Evolutionary conservation across 1,140 invertebrate species (phyloP), one percentile per base, ranked within the genome.

Genomic region (Reticulitermes speratus): DNA sequence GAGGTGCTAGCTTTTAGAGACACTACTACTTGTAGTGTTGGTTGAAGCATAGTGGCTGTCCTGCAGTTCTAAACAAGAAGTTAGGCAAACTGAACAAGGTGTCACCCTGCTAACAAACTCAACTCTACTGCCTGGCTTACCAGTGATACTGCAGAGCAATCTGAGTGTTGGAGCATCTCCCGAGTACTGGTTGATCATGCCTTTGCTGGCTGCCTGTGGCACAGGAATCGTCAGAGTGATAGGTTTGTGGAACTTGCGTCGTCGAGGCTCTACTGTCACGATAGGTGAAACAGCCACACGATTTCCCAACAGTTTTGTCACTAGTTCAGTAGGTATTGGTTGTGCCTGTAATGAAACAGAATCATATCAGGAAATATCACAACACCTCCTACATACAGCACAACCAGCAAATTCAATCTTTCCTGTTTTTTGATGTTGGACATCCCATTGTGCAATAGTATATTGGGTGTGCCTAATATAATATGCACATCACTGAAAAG

Each of bases 221-320:
- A 98, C 94, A 23, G 98, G 98, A 90, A 98, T 97, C 69, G 97
- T 99, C 87, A 99, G 93, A 87, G 97, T 98, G 89, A 99, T 99
- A 59, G 96, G 96, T 91, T 98, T 97, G 91, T 99, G 98, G 94
- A 99, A 99, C 92, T 99, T 99, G 87, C 98, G 92, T 87, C 98
- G 92, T 52, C 98, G 91, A 32, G 98, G 98, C 92, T 99, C 98
- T 25, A 99, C 97, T 0, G 98, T 99, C n/a, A 99, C 96, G 86
- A 99, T 98, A 44, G 98, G 97, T 86, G 97, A 98, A 25, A 97
- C 96, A 12, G 97, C 97, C 9, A 98, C 97, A 86, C 96, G 94
- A 90, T 98, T 98, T 81, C 98, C 98, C 87, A 98, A 93, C 86
- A 98, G 91, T 89, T 98, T 97, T 3, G 95, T 93, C 45, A 97